Percentiles rank a stretch among this genome's conserved stretches.
phyloP scores from a whole-genome alignment of 2,888 invertebrate genomes.

The Dasypogon diadema region DNA sequence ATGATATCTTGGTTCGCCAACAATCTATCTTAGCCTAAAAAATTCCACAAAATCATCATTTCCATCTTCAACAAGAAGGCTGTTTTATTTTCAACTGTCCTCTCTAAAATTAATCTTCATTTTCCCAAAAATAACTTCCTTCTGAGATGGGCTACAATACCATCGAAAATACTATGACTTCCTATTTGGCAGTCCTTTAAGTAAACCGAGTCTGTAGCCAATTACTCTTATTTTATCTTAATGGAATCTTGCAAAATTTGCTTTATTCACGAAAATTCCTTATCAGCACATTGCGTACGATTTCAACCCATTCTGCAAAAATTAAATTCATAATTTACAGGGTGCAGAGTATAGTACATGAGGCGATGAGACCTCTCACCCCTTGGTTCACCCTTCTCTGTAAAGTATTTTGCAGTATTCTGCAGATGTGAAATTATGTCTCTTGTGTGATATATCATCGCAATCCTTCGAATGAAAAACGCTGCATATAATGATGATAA shows the following conservation, averaged over 20 bases:
- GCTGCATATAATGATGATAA: slow-evolving; percentile 16
- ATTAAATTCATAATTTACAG: slow-evolving; percentile 37
- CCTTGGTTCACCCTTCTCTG: background rate
- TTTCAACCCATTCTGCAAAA: slow-evolving; percentile 29
- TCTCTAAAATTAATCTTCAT: no score
- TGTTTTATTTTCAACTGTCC: no score
- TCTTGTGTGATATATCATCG: slow-evolving; percentile 20
- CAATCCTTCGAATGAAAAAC: background rate
- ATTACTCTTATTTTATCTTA: slow-evolving; percentile 32
- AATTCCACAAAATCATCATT: no score
- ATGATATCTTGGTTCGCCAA: no score
- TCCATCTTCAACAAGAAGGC: no score
- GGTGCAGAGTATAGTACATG: no score
- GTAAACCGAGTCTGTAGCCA: background rate
- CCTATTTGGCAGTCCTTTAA: no score
- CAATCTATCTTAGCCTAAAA: no score
- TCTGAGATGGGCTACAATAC: no score
- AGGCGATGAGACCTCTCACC: background rate
- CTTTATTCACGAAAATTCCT: slow-evolving; percentile 11
- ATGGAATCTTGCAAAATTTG: slow-evolving; percentile 36
- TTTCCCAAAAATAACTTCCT: no score
- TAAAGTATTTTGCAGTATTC: slow-evolving; percentile 1
- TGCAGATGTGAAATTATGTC: slow-evolving; percentile 33
- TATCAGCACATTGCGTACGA: slow-evolving; percentile 15
- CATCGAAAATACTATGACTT: no score